Percentiles rank a stretch among this genome's conserved stretches.
Evolutionary conservation across 1,140 invertebrate genomes (phyloP).

Genomic region (Cherax quadricarinatus): DNA sequence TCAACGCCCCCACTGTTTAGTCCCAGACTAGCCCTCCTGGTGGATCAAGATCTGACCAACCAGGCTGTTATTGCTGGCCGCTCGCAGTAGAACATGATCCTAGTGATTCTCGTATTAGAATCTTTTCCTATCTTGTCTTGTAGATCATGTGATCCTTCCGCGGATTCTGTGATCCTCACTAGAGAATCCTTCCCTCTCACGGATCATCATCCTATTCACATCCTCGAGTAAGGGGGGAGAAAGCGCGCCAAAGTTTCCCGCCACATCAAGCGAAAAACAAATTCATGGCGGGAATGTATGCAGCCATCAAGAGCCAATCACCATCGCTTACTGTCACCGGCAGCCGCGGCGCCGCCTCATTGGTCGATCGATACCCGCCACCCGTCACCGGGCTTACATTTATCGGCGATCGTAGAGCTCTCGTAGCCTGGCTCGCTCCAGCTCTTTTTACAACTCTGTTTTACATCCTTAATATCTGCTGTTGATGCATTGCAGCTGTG

Average conservation of each 20-base stretch:
- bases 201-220: not conserved
- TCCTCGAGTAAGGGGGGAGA: not conserved
- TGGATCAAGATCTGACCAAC: no score
- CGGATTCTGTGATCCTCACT: not conserved
- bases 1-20: no score
- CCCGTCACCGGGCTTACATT: slow-evolving; percentile 47
- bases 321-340: slow-evolving; percentile 65
- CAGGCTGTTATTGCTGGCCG: no score
- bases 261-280: slow-evolving; percentile 64
- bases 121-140: no score
- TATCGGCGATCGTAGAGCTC: slow-evolving; percentile 9
- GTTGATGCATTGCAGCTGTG: not conserved
- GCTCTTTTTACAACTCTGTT: slow-evolving; percentile 16
- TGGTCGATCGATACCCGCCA: slow-evolving; percentile 62
- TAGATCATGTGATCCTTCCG: no score
- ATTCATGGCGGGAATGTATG: slow-evolving; percentile 68
- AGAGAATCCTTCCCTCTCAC: not conserved
- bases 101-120: no score
- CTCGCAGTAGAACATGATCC: no score
- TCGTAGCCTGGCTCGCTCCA: not conserved
- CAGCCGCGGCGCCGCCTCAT: slow-evolving; percentile 57
- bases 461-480: slow-evolving; percentile 16
- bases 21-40: no score
- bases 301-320: slow-evolving; percentile 66
- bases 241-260: not conserved